phyloP scores from a whole-genome alignment of 2,113 vertebrate species.

The Alligator mississippiensis region DNA sequence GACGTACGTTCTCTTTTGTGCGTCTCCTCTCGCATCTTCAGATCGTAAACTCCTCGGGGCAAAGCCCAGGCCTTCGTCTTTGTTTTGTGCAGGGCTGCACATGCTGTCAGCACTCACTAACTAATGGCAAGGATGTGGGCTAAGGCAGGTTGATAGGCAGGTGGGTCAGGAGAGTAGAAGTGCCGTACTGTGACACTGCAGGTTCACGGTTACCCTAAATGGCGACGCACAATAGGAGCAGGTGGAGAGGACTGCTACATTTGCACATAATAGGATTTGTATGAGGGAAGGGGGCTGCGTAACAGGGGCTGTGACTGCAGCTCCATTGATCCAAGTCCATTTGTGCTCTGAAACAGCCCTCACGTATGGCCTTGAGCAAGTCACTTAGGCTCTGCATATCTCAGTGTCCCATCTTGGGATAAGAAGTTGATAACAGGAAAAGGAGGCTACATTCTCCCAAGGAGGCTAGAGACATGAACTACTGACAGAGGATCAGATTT shows the following conservation, averaged over 20 bases:
- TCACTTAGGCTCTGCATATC: rapidly evolving
- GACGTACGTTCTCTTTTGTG: rapidly evolving
- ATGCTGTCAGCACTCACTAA: not conserved
- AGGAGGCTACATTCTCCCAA: too few relatives aligned
- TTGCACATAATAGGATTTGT: not conserved
- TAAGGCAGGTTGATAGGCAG: not conserved
- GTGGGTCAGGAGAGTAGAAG: not conserved
- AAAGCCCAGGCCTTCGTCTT: not conserved
- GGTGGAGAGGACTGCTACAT: not conserved
- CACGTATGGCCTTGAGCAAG: too few relatives aligned
- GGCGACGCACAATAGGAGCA: not conserved
- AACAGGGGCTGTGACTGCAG: not conserved
- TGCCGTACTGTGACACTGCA: not conserved
- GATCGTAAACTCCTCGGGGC: not conserved
- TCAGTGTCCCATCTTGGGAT: not conserved
- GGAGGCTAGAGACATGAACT: too few relatives aligned
- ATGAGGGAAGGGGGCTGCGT: not conserved
- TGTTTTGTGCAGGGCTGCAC: rapidly evolving
- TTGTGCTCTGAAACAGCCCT: not conserved
- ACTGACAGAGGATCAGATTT: too few relatives aligned
- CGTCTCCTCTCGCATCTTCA: rapidly evolving
- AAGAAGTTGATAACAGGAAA: too few relatives aligned
- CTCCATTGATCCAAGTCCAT: too few relatives aligned
- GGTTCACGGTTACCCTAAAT: not conserved
- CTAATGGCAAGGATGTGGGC: not conserved